Conservation (phyloP, 1,140 invertebrate species). For the Leptopilina boulardi region DNA sequence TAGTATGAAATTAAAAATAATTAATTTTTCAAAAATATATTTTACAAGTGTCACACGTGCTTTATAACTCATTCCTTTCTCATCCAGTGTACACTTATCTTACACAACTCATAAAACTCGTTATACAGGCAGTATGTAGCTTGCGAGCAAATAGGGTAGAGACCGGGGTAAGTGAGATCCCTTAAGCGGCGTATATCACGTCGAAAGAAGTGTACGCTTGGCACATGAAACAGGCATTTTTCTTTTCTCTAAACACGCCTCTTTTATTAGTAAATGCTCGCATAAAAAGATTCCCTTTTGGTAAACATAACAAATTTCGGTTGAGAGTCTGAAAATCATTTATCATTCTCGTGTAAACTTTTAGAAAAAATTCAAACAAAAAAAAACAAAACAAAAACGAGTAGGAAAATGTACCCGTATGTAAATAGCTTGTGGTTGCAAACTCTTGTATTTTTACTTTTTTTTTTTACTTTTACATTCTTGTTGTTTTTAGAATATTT, state of each 20-base stretch:
- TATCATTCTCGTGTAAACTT: background rate
- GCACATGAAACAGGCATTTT: constrained; percentile 20
- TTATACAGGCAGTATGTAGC: constrained; percentile 55
- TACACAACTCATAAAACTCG: constrained; percentile 62
- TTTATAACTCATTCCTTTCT: constrained; percentile 57
- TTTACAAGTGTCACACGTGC: constrained; percentile 30
- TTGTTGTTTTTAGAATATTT: no score
- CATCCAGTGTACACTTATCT: constrained; percentile 60
- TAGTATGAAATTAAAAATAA: no score
- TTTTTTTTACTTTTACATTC: no score
- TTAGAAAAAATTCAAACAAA: background rate
- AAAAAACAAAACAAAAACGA: background rate
- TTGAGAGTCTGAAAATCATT: background rate
- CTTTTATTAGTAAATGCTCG: background rate
- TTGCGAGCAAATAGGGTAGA: constrained; percentile 52
- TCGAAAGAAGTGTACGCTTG: constrained; percentile 18
- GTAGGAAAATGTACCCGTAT: background rate
- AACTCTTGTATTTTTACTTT: no score
- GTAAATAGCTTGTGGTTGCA: no score
- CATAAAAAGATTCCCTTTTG: background rate
- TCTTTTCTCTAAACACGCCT: constrained; percentile 28
- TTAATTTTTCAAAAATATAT: no score
- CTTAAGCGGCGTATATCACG: constrained; percentile 48
- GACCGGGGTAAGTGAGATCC: constrained; percentile 45
- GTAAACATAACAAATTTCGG: constrained; percentile 13